These are phyloP conservation scores for Miichthys miiuy DNA, from an alignment of 2,797 vertebrate species.

Conservation along the genomic window DNA sequence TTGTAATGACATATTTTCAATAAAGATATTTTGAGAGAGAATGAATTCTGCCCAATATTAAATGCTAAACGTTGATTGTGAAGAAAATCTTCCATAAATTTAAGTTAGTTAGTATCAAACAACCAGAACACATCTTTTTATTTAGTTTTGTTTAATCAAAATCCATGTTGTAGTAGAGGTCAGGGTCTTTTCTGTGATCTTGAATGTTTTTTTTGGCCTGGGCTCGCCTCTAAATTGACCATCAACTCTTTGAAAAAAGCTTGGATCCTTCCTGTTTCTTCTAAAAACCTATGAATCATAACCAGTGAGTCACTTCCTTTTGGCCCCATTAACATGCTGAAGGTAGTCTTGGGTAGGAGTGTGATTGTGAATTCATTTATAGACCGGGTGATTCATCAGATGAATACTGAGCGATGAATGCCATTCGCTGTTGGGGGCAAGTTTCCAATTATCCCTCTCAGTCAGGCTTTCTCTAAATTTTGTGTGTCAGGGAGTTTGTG, in stretches of 20 bases:
- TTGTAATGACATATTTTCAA: too few relatives aligned
- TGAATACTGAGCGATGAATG: constrained; percentile 65
- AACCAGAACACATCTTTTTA: neutral
- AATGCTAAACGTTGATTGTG: too few relatives aligned
- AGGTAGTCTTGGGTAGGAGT: constrained; percentile 66
- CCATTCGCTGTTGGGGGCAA: constrained; percentile 44
- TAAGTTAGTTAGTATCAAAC: neutral
- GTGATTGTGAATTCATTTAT: constrained; percentile 77
- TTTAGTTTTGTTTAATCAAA: neutral
- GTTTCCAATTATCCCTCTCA: constrained; percentile 51
- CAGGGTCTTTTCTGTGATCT: constrained; percentile 2
- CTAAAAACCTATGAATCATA: constrained; percentile 65
- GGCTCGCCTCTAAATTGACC: constrained; percentile 23
- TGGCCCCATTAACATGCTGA: constrained; percentile 61
- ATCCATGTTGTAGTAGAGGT: neutral
- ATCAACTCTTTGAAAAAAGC: constrained; percentile 28
- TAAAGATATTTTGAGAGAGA: too few relatives aligned
- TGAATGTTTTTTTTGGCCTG: constrained; percentile 33
- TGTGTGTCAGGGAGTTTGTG: constrained; percentile 15
- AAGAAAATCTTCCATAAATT: neutral
- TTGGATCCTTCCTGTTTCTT: constrained; percentile 47
- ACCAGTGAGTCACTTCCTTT: constrained; percentile 76
- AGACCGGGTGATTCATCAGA: constrained; percentile 71
- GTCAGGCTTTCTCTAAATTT: constrained; percentile 23
- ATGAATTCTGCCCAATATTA: too few relatives aligned